phyloP scores from a whole-genome alignment of 2,113 vertebrate genomes.

The Myotis yumanensis region DNA sequence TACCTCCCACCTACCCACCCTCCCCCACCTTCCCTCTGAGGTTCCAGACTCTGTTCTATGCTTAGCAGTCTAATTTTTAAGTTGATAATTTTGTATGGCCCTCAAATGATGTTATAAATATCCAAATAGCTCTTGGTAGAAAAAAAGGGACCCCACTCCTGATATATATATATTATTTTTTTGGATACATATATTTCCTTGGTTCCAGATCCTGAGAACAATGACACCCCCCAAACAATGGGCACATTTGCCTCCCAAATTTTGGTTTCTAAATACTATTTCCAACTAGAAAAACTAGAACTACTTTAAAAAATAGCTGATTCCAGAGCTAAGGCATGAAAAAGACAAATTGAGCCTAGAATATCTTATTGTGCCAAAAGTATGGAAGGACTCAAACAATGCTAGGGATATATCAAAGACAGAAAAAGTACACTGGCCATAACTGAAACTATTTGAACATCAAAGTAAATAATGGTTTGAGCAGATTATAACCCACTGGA shows the following conservation, averaged over 20 bases:
- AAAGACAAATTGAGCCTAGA: background rate
- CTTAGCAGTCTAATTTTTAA: no score
- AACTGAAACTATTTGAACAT: background rate
- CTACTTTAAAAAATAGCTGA: background rate
- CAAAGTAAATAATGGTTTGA: background rate
- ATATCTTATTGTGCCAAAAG: background rate
- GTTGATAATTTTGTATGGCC: no score
- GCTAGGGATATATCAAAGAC: background rate
- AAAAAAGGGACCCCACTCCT: no score
- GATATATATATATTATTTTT: background rate
- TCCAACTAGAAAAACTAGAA: background rate
- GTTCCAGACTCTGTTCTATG: no score
- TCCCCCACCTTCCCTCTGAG: no score
- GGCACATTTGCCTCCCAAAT: background rate
- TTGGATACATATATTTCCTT: background rate
- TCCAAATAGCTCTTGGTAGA: no score
- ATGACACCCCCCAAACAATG: background rate
- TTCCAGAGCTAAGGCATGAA: background rate
- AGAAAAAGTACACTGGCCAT: background rate
- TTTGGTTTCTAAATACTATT: constrained; percentile 18
- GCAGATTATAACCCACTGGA: background rate
- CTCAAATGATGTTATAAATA: no score
- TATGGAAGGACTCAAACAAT: background rate
- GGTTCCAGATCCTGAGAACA: background rate
- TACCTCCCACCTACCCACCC: no score